phyloP scores from a whole-genome alignment of 2,113 vertebrate genomes.

The Haplotaxodon microlepis region DNA sequence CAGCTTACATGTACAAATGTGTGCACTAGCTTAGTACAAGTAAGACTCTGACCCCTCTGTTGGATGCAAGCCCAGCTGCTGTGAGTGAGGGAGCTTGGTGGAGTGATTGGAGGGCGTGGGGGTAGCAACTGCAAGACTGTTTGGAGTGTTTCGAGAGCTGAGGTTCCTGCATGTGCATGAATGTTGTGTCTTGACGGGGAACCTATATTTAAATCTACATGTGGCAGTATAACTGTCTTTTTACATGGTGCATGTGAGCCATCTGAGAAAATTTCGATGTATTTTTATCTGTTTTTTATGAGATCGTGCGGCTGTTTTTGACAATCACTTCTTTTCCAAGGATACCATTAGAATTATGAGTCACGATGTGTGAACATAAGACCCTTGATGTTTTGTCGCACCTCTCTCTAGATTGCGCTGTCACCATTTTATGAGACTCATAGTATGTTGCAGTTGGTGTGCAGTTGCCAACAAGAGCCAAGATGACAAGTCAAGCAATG shows the following conservation, averaged over 20 bases:
- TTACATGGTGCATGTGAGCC: not conserved
- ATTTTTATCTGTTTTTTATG: slow-evolving; percentile 4
- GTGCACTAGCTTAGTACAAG: slow-evolving; percentile 3
- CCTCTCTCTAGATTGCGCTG: slow-evolving; percentile 23
- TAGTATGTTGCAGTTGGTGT: slow-evolving; percentile 36
- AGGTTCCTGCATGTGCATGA: not conserved
- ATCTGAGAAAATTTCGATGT: not conserved
- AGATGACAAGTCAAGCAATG: slow-evolving; percentile 4
- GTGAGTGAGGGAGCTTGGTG: not conserved
- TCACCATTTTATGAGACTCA: slow-evolving; percentile 46
- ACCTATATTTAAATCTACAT: not conserved
- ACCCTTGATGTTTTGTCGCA: slow-evolving; percentile 46
- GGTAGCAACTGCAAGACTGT: not conserved
- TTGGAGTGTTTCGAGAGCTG: not conserved
- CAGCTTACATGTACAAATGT: slow-evolving; percentile 34
- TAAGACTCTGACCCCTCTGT: slow-evolving; percentile 9
- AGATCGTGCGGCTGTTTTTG: not conserved
- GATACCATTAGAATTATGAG: slow-evolving; percentile 30
- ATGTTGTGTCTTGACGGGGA: not conserved
- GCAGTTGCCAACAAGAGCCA: slow-evolving; percentile 19
- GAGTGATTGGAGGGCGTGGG: not conserved
- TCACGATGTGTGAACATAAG: slow-evolving; percentile 37
- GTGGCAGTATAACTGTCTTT: not conserved
- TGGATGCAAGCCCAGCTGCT: slow-evolving; percentile 20
- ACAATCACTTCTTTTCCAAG: not conserved